Evolutionary conservation across 1,140 invertebrate species (phyloP).

Genomic region (Globodera rostochiensis): DNA sequence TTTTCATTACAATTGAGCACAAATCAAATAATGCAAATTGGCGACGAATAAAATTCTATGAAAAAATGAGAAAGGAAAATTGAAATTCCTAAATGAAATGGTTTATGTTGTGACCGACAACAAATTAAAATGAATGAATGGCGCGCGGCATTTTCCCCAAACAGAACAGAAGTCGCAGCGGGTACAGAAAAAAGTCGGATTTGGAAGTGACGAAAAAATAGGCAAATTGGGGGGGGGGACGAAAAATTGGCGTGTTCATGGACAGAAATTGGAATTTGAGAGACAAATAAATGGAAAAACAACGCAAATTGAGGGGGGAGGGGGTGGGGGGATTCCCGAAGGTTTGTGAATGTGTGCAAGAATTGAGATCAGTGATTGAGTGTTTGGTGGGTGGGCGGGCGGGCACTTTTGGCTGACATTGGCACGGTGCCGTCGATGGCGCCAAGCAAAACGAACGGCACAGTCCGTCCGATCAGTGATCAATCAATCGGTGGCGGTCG

Average conservation of each 20-base stretch:
- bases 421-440: background rate
- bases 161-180: background rate
- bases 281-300: conserved; percentile 1
- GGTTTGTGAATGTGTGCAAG: background rate
- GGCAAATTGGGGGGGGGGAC: no score
- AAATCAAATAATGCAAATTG: background rate
- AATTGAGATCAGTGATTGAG: no score
- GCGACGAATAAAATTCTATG: background rate
- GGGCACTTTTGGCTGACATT: background rate
- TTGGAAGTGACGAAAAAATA: no score
- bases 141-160: background rate
- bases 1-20: background rate
- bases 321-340: background rate
- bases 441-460: background rate
- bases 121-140: background rate
- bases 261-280: background rate
- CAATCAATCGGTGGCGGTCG: no score
- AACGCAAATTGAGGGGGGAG: background rate
- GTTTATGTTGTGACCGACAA: no score
- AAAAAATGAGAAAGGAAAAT: background rate
- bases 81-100: background rate
- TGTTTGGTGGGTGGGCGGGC: no score
- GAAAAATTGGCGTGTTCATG: background rate
- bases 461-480: background rate
- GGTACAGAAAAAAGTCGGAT: no score